phyloP scores from a whole-genome alignment of 1,140 invertebrate species.

The Atta colombica region DNA sequence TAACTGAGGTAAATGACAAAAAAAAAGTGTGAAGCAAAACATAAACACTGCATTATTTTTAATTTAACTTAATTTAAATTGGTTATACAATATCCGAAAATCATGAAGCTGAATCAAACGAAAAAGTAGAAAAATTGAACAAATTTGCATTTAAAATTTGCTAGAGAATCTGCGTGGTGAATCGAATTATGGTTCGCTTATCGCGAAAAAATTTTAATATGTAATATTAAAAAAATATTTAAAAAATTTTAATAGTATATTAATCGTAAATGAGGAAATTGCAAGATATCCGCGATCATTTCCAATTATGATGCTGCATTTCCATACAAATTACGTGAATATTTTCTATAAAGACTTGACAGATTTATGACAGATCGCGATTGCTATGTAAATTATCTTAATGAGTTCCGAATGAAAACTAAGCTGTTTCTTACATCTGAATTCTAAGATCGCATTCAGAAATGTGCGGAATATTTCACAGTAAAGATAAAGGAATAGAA shows the following conservation, averaged over 20 bases:
- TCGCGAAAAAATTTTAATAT: background rate
- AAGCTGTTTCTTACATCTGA: background rate
- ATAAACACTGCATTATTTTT: no score
- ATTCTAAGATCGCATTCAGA: background rate
- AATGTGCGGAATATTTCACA: background rate
- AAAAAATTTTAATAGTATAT: no score
- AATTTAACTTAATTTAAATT: background rate
- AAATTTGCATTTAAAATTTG: background rate
- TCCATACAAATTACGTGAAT: background rate
- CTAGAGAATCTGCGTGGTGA: background rate
- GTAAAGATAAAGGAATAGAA: background rate
- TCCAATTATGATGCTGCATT: slow-evolving; percentile 10
- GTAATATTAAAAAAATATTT: no score
- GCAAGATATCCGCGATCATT: background rate
- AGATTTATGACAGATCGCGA: background rate
- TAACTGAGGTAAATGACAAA: background rate
- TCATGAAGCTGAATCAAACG: background rate
- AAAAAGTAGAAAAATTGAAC: background rate
- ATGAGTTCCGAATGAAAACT: background rate
- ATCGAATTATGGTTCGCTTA: background rate
- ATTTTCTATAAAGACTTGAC: background rate
- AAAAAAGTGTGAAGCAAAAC: background rate
- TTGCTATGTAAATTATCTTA: background rate
- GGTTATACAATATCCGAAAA: background rate
- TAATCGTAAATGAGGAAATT: background rate